phyloP scores from a whole-genome alignment of 1,140 invertebrate species.

The Phenacoccus solenopsis region DNA sequence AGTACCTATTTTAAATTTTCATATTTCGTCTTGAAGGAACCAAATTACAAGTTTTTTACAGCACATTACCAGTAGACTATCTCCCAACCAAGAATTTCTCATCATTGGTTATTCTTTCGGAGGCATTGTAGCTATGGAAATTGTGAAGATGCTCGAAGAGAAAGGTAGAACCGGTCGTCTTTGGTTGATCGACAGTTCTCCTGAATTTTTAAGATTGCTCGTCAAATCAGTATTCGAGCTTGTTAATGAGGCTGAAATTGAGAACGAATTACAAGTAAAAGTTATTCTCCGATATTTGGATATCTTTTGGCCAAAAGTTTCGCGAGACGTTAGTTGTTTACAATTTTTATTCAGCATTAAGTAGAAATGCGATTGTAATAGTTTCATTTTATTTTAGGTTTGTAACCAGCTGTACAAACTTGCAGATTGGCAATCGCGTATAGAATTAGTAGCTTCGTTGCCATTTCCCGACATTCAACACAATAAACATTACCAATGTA shows the following conservation, averaged over 20 bases:
- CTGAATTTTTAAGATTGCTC: constrained; percentile 31
- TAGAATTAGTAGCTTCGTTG: too few relatives aligned
- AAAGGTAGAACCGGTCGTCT: constrained; percentile 36
- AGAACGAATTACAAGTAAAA: constrained; percentile 24
- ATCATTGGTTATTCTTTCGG: constrained; percentile 53
- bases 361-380: too few relatives aligned
- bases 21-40: too few relatives aligned
- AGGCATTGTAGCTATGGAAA: constrained; percentile 39
- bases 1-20: too few relatives aligned
- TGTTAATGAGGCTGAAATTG: constrained; percentile 7
- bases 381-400: too few relatives aligned
- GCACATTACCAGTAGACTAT: constrained; percentile 30
- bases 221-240: constrained; percentile 20
- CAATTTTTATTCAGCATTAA: too few relatives aligned
- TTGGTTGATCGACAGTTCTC: constrained; percentile 35
- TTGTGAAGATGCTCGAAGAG: constrained; percentile 41
- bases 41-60: constrained; percentile 34
- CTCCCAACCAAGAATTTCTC: constrained; percentile 37
- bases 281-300: constrained; percentile 24
- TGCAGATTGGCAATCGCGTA: too few relatives aligned
- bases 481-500: too few relatives aligned
- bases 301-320: constrained; percentile 24
- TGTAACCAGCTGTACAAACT: too few relatives aligned
- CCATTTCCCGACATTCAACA: too few relatives aligned
- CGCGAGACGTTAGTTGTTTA: constrained; percentile 23